Evolutionary conservation across 2,888 invertebrate species (phyloP).

Genomic region (Coelinius sp.): DNA sequence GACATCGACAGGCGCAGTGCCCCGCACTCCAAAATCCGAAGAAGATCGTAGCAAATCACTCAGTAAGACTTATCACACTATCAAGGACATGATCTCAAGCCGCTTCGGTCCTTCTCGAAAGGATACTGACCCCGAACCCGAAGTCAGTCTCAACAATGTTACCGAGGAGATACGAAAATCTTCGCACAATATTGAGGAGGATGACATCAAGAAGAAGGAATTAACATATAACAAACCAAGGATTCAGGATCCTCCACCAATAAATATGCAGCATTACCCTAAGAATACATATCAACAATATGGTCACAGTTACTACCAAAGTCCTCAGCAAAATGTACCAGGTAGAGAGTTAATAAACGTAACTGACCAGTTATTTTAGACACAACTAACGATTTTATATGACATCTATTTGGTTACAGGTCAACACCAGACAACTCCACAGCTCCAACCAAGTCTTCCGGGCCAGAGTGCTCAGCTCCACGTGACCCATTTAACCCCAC

Average conservation of each 20-base stretch:
- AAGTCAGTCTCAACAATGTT: conserved; percentile 75
- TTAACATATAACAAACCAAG: conserved; percentile 77
- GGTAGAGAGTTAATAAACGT: background rate
- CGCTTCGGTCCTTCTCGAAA: conserved; percentile 78
- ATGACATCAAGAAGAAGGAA: conserved; percentile 71
- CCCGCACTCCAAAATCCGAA: conserved; percentile 59
- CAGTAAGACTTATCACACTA: conserved; percentile 84
- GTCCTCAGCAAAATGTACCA: conserved; percentile 59
- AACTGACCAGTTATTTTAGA: background rate
- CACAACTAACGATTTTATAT: no score
- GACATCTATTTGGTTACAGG: no score
- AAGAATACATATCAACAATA: conserved; percentile 64
- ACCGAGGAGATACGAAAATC: conserved; percentile 75
- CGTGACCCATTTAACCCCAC: conserved; percentile 65
- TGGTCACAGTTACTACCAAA: conserved; percentile 61
- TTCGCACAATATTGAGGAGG: conserved; percentile 69
- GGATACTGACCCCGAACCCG: conserved; percentile 71
- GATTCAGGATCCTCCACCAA: conserved; percentile 55
- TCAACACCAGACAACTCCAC: conserved; percentile 60
- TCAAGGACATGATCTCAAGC: conserved; percentile 87
- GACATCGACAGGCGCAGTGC: conserved; percentile 56
- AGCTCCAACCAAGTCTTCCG: conserved; percentile 63
- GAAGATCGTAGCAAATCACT: conserved; percentile 75
- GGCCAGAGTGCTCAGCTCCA: conserved; percentile 67
- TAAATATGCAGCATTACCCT: conserved; percentile 56